phyloP scores from a whole-genome alignment of 2,888 invertebrate species.

The Amiota communis region DNA sequence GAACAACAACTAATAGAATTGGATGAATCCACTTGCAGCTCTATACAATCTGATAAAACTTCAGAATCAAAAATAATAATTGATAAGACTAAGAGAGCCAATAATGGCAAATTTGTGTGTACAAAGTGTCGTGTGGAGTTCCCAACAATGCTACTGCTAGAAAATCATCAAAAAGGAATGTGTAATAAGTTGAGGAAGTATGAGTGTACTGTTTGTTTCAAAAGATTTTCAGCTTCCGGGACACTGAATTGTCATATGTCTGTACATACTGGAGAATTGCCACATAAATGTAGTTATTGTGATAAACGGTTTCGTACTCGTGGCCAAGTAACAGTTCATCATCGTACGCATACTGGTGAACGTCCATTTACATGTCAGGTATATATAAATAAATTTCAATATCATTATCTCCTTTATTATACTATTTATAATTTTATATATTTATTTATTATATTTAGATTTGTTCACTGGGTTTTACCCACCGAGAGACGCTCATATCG shows the following conservation, averaged over 20 bases:
- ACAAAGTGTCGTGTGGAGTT: too few species aligned
- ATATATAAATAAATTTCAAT: too few species aligned
- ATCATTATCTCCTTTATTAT: neutral
- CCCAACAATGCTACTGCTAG: neutral
- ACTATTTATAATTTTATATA: neutral
- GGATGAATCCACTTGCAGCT: too few species aligned
- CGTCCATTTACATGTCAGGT: slow-evolving; percentile 70
- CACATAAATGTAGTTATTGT: slow-evolving; percentile 65
- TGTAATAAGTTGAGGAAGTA: slow-evolving; percentile 51
- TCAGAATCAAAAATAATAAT: neutral
- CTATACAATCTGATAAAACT: neutral
- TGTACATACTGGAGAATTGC: slow-evolving; percentile 69
- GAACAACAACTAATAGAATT: too few species aligned
- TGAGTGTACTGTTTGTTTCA: slow-evolving; percentile 59
- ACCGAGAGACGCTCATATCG: slow-evolving; percentile 70
- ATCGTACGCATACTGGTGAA: slow-evolving; percentile 69
- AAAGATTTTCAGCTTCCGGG: slow-evolving; percentile 63
- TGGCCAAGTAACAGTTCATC: slow-evolving; percentile 69
- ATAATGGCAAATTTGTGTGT: too few species aligned
- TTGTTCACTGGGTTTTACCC: slow-evolving; percentile 66
- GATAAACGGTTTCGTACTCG: slow-evolving; percentile 69
- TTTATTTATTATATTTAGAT: slow-evolving; percentile 48
- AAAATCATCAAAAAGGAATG: neutral
- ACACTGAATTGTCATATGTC: slow-evolving; percentile 64
- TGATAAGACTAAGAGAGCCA: neutral